Evolutionary conservation across 2,113 vertebrate genomes (phyloP).

Genomic region (Platysternon megacephalum): DNA sequence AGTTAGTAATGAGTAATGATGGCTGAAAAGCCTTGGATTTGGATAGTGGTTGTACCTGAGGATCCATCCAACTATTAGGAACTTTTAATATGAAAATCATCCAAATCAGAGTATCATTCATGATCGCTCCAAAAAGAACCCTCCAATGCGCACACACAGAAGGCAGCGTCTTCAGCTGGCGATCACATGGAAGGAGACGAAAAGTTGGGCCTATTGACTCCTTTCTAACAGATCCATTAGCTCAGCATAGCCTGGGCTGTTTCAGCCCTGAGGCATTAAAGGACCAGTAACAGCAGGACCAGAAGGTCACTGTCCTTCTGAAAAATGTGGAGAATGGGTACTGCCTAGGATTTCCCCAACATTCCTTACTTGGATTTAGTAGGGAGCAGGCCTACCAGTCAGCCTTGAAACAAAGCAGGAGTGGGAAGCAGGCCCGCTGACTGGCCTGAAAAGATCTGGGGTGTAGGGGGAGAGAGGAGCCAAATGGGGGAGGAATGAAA

Average conservation of each 20-base stretch:
- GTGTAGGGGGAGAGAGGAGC: not conserved
- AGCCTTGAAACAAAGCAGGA: not conserved
- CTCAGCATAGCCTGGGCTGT: not conserved
- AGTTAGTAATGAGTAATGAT: not conserved
- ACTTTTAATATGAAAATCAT: not conserved
- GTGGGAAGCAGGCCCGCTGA: not conserved
- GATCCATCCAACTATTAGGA: not conserved
- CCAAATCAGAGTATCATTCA: not conserved
- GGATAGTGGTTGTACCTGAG: not conserved
- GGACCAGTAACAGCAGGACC: not conserved
- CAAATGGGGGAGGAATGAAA: not conserved
- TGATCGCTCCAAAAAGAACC: not conserved
- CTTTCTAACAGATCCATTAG: not conserved
- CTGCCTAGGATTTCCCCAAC: not conserved
- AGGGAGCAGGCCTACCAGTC: not conserved
- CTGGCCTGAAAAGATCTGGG: not conserved
- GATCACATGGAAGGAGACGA: rapidly evolving
- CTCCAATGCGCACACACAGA: not conserved
- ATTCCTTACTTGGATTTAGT: not conserved
- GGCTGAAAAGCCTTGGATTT: not conserved
- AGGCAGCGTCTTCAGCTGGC: not conserved
- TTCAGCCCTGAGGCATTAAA: not conserved
- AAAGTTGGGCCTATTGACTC: not conserved
- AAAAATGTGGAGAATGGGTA: not conserved
- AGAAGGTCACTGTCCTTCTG: not conserved